phyloP scores from a whole-genome alignment of 1,140 invertebrate species.

The Caenorhabditis tropicalis region DNA sequence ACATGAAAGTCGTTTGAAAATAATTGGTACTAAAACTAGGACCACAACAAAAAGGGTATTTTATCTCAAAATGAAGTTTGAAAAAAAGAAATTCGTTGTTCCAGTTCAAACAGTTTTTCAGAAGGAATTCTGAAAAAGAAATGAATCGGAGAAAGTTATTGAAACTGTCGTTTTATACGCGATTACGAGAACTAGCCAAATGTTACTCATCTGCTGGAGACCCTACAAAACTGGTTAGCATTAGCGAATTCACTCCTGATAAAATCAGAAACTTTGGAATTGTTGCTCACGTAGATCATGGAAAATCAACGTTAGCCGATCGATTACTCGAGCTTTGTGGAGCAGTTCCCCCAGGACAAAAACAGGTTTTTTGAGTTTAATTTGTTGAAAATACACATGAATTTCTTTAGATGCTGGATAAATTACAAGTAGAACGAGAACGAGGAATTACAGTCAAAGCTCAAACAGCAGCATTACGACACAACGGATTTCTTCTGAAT shows the following conservation, averaged over 20 bases:
- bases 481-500: conserved; percentile 86
- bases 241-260: conserved; percentile 46
- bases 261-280: conserved; percentile 77
- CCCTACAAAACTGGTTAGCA: conserved; percentile 39
- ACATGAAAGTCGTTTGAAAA: no score
- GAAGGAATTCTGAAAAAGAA: background rate
- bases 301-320: conserved; percentile 94
- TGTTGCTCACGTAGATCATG: conserved; percentile 96
- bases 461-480: conserved; percentile 88
- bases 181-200: background rate
- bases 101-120: background rate
- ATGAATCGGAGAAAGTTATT: background rate
- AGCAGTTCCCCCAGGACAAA: conserved; percentile 62
- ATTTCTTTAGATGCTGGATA: conserved; percentile 85
- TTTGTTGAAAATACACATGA: no score
- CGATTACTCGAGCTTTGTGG: conserved; percentile 84
- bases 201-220: conserved; percentile 19
- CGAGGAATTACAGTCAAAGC: conserved; percentile 96
- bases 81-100: no score
- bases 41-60: no score
- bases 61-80: no score
- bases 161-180: background rate
- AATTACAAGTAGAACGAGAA: conserved; percentile 87
- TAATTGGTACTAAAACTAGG: no score
- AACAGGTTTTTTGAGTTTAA: conserved; percentile 70